These are phyloP conservation scores for Zaprionus lachaisei DNA, from an alignment of 1,140 invertebrate genomes.

Conservation along the genomic window DNA sequence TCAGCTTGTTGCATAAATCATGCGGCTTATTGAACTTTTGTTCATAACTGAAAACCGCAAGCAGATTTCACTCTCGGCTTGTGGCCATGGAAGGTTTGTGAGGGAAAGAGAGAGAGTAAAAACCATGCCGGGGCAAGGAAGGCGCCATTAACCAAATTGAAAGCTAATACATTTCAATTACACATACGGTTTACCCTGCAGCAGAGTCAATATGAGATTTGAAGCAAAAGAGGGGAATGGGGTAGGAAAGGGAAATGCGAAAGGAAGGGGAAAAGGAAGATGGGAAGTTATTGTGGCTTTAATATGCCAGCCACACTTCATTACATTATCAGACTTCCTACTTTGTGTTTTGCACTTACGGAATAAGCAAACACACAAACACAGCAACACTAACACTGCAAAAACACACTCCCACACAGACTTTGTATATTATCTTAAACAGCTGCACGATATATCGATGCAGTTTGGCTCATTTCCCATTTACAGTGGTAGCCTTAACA, in stretches of 20 bases:
- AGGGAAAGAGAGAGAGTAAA: not conserved
- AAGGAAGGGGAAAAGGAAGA: not conserved
- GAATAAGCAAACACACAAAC: not conserved
- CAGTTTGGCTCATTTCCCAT: no score
- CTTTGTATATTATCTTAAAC: not conserved
- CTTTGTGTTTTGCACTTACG: constrained; percentile 1
- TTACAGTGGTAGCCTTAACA: no score
- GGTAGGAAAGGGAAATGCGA: not conserved
- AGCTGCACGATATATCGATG: no score
- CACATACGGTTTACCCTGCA: not conserved
- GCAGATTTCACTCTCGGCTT: constrained; percentile 10
- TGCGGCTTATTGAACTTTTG: not conserved
- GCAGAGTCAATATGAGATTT: constrained; percentile 11
- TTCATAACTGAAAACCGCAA: constrained; percentile 18
- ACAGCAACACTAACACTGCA: not conserved
- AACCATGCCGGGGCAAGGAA: not conserved
- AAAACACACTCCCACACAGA: not conserved
- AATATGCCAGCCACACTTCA: constrained; percentile 39
- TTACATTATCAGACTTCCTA: constrained; percentile 35
- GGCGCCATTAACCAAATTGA: constrained; percentile 37
- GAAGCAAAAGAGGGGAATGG: not conserved
- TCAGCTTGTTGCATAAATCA: not conserved
- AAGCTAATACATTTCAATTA: constrained; percentile 18
- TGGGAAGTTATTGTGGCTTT: constrained; percentile 25
- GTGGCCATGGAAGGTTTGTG: not conserved